Base-by-base conservation (phyloP, 1,140 invertebrate genomes). In the Telenomus remus region DNA sequence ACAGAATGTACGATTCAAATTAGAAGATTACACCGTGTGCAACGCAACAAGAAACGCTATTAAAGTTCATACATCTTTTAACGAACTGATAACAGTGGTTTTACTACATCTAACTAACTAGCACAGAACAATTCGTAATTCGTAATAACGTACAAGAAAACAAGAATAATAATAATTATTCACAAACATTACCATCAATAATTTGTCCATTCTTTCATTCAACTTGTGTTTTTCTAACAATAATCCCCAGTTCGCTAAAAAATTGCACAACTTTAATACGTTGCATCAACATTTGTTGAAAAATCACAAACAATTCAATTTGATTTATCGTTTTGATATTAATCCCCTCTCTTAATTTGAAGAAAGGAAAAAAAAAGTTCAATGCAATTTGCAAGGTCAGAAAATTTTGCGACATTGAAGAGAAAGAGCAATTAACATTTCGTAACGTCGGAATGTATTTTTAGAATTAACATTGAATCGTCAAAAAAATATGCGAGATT, bases 121-220 rank as follows among this genome's bases (percentile, higher is more conserved):
- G 12, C 15, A 42, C 39, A 50, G 8, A 39, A 9, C 9, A n/a
- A 39, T 11, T 3, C 14, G 35, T 44, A 35, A 11, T 6, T 42
- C n/a, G n/a, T n/a, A n/a, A n/a, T n/a, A n/a, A n/a, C n/a, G 53
- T n/a, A 59, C 27, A 48, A 54, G 15, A 48, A 54, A 65, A 33
- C 43, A 10, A 19, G 9, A 50, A 43, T 50, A 71, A 57, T 50
- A 71, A 57, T 35, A 39, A 44, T 50, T 43, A 70, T 49, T 39
- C 16, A 44, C 51, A 72, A 64, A 53, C 42, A 53, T 57, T 64
- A 65, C 69, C 60, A 64, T 65, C n/a, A 65, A 72, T 60, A 72
- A 60, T 44, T 64, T 72, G 60, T 72, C 60, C 60, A 72, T 72
- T 72, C 69, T 71, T 71, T 71, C 57, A 63, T 71, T 61, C 57